Base-by-base conservation (phyloP, 2,797 vertebrate species). In the Botia kubotai region DNA sequence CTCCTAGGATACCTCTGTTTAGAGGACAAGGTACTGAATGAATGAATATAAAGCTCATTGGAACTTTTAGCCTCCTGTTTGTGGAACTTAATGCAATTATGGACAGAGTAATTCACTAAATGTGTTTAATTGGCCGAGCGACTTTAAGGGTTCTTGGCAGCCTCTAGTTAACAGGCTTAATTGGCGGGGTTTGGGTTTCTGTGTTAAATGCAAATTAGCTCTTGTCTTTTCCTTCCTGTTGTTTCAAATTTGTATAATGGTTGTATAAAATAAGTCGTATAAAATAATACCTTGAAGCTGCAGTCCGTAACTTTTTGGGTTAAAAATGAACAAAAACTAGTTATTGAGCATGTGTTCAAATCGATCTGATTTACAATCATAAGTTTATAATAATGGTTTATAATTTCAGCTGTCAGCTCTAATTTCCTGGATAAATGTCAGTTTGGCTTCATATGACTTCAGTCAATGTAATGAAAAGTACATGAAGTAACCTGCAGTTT, bases 91-190 rank as follows among this genome's bases (percentile, higher is more conserved):
- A 53, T 82, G 39, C 23, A 80, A 71, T 83, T 68, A 65, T 69
- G 76, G 72, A 21, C 17, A 23, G 46, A 67, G 53, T 77, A 86
- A 74, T 78, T 53, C 52, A 71, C 76, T 53, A 85, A 89, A 85
- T 84, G 66, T 82, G 77, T 73, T 82, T 88, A 86, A 90, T 89
- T 90, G 84, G 85, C 79, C 78, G 72, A 75, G 65, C 50, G 83
- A 81, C 79, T 79, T 80, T 83, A 86, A 87, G 82, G 83, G 70
- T 83, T 66, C 85, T 85, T 87, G 87, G 86, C 87, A 87, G 85
- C 84, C 88, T 29, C 58, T 68, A 71, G 81, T 72, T 88, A 88
- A 89, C 77, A 87, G 10, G 36, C 19, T 1, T 39, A 72, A 79
- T 72, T 23, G n/a, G 60, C 57, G 21, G 13, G 14, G 46, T 79